Base-by-base conservation (phyloP, 2,113 vertebrate genomes). In the Sinosuthora webbiana region DNA sequence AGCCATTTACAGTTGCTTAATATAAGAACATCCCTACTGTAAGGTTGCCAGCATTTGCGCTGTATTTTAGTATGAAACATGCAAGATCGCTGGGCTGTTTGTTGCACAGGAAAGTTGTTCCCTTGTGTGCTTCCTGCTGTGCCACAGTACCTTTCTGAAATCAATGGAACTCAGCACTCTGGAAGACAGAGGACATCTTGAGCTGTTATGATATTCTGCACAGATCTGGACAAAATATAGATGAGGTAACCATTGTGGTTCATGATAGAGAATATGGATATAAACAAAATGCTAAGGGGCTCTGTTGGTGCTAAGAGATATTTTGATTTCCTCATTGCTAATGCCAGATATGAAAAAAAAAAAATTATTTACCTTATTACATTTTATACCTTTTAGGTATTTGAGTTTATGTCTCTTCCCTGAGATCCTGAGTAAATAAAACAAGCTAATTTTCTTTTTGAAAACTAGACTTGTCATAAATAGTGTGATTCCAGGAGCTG, bases 41-140 rank as follows among this genome's bases (percentile, higher is more conserved):
- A 52, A 45, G 2, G 4, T 30, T 73, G 25, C 11, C 68, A 19
- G 5, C 4, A 18, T 63, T 77, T 85, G 37, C 25, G 2, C 7
- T 73, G 12, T 47, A 11, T 55, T 76, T 69, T 41, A 11, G 6
- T 69, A 17, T 82, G 73, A 45, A 31, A 22, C 13, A 5, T 69
- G 55, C 27, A 74, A 42, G 30, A 15, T 70, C 2, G 2, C 22
- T 41, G 31, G 19, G 39, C 50, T 84, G 24, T 41, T 41, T 86
- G 31, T 30, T 55, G 39, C 47, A 35, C 25, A 30, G 62, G 33
- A 8, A 45, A 39, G 27, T 63, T 68, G 47, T 50, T 44, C 59
- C 49, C 4, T 11, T 52, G 18, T 63, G 47, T 24, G 25, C 33
- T 68, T 70, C 56, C 52, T 1, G 0, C 56, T 70, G 0, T 24